Base-by-base conservation (phyloP, 2,888 invertebrate species). In the Heliothis peltigera region DNA sequence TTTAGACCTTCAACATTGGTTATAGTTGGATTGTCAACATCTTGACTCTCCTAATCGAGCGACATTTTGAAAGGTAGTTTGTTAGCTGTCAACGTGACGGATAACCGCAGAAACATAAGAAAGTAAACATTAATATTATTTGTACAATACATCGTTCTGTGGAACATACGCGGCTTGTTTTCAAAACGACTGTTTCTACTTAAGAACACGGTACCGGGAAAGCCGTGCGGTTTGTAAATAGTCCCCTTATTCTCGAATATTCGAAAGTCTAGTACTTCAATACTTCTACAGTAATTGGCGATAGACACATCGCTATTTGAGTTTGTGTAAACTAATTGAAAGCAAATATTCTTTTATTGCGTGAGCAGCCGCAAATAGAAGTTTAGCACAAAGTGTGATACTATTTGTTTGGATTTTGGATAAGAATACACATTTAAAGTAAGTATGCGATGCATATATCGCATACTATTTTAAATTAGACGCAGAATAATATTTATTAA, bases 121-220 rank as follows among this genome's bases (percentile, higher is more conserved):
- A 66, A 64, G 75, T 74, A 77, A 82, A 81, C 74, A 75, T 66
- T 62, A 66, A 71, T 68, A 81, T 69, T 83, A 84, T 84, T 83
- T 80, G 83, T 82, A 80, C 80, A 85, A 83, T 80, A 77, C 79
- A 72, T 76, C 76, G 80, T 89, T 90, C 86, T 80, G 74, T 73
- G 81, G 84, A 88, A 84, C 81, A 80, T 70, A 81, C 83, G 84
- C 83, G 82, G 77, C 78, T 87, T 91, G 91, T 92, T 92, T 91
- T 90, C 87, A 85, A 90, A 90, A 87, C 87, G 84, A 72, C 79
- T 84, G 87, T 86, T 91, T 90, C 88, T 85, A 84, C 84, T 84
- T 82, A 90, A 67, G 80, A 81, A 80, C 84, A 83, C 83, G 79
- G 72, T 91, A 90, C 90, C 64, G 71, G 64, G 90, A 87, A 91